Percentiles rank a stretch among this genome's conserved stretches.
phyloP scores from a whole-genome alignment of 2,888 invertebrate species.

The Octonoba sinensis region DNA sequence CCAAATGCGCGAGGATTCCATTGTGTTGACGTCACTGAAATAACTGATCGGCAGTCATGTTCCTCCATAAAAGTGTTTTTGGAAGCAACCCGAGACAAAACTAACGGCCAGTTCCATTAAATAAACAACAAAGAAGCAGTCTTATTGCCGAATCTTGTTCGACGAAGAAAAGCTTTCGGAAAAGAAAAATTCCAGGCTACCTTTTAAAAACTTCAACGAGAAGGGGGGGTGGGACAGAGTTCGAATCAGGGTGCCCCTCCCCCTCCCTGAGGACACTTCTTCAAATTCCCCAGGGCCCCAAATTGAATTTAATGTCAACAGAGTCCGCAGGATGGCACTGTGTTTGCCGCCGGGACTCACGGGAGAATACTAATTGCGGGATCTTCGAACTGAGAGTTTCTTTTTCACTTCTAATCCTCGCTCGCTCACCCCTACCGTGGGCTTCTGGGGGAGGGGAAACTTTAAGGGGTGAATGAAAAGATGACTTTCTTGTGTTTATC shows the following conservation, averaged over 20 bases:
- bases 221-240: too few relatives aligned
- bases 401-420: conserved; percentile 60
- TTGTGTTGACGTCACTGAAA: too few relatives aligned
- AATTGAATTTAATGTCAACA: conserved; percentile 64
- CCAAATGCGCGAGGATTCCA: too few relatives aligned
- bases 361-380: conserved; percentile 63
- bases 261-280: conserved; percentile 44
- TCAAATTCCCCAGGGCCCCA: conserved; percentile 44
- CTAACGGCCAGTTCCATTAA: too few relatives aligned
- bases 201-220: conserved; percentile 19
- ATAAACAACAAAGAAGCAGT: too few relatives aligned
- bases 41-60: too few relatives aligned
- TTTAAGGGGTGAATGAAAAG: conserved; percentile 43
- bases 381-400: conserved; percentile 63
- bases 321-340: conserved; percentile 49
- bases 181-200: conserved; percentile 6
- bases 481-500: conserved; percentile 64
- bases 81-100: too few relatives aligned
- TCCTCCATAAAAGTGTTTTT: too few relatives aligned
- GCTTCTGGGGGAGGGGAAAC: not conserved
- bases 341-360: conserved; percentile 59
- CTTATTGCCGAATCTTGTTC: conserved; percentile 7
- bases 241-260: not conserved
- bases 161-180: conserved; percentile 3
- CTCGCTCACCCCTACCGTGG: too few relatives aligned